Evolutionary conservation across 2,888 invertebrate genomes (phyloP).

Genomic region (Pecten maximus): DNA sequence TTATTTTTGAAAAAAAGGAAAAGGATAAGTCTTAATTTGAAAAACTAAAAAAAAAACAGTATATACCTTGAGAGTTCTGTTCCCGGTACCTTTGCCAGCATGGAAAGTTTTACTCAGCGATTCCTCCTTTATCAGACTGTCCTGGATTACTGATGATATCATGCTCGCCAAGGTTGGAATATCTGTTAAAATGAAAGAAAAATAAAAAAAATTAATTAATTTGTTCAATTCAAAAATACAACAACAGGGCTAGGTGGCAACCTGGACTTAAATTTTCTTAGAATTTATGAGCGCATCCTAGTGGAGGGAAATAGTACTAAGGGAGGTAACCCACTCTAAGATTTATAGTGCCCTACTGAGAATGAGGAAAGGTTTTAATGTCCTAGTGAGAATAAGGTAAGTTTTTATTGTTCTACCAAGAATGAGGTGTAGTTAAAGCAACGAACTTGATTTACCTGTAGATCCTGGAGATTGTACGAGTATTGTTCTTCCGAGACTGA

Average conservation of each 20-base stretch:
- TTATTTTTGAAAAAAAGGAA: too few species aligned
- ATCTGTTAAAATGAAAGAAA: slow-evolving; percentile 53
- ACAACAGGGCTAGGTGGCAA: too few species aligned
- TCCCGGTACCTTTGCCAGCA: slow-evolving; percentile 63
- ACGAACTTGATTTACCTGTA: neutral
- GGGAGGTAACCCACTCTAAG: too few species aligned
- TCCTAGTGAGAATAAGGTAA: neutral
- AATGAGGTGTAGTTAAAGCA: neutral
- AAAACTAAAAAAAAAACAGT: too few species aligned
- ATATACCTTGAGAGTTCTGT: slow-evolving; percentile 70
- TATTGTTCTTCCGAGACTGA: slow-evolving; percentile 62
- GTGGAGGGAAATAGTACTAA: too few species aligned
- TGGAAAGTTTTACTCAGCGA: slow-evolving; percentile 68
- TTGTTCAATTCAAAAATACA: too few species aligned
- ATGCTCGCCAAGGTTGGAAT: slow-evolving; percentile 54
- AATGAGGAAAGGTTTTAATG: neutral
- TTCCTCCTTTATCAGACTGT: slow-evolving; percentile 68
- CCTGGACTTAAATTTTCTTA: too few species aligned
- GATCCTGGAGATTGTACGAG: slow-evolving; percentile 30
- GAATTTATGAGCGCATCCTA: too few species aligned
- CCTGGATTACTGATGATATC: slow-evolving; percentile 62
- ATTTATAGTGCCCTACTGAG: too few species aligned
- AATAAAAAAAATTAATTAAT: too few species aligned
- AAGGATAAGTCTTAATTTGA: too few species aligned
- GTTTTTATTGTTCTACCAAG: neutral